Evolutionary conservation across 1,140 invertebrate genomes (phyloP), one percentile per base, ranked within the genome.

Genomic region (Drosophila parabipectinata): DNA sequence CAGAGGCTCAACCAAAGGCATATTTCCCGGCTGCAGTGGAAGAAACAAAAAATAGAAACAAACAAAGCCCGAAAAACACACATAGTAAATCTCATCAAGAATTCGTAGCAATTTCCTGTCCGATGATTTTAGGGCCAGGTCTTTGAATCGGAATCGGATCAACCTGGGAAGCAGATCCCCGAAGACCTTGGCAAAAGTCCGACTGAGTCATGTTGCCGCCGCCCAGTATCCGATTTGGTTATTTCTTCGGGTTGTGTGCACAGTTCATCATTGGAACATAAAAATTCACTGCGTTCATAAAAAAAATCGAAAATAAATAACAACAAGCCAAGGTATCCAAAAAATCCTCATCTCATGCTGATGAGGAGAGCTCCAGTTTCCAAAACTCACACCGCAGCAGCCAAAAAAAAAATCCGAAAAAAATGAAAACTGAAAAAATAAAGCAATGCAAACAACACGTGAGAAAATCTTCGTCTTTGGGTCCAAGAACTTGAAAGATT

Each of bases 391-490:
- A 78, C 66, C 74, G 44, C 74, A 53, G 50, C 74, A 53, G 15
- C 48, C 26, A 8, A 57, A 45, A 79, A 47, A 47, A 78, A 78
- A 80, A 78, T 58, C 73, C 82, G 47, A 82, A 87, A 71, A 81
- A 37, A 52, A 74, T 66, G 55, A 68, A 67, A 67, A 67, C 54
- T 62, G 75, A 79, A 77, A 69, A 85, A 87, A 79, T 81, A 82
- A 87, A 89, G 61, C 83, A 88, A 88, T 88, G 79, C 83, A 88
- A 88, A 88, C 83, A 88, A 88, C 83, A 88, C 83, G 83, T 88
- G 83, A 88, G 83, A 88, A 88, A 88, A 88, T 88, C 83, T 45
- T 47, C 51, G 54, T 64, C 77, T 64, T 52, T 28, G 72, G 41
- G 32, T 63, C 79, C 73, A 87, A 87, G 82, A 88, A 88, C 83